phyloP scores from a whole-genome alignment of 2,797 vertebrate species.

The Anisognathus igniventris region DNA sequence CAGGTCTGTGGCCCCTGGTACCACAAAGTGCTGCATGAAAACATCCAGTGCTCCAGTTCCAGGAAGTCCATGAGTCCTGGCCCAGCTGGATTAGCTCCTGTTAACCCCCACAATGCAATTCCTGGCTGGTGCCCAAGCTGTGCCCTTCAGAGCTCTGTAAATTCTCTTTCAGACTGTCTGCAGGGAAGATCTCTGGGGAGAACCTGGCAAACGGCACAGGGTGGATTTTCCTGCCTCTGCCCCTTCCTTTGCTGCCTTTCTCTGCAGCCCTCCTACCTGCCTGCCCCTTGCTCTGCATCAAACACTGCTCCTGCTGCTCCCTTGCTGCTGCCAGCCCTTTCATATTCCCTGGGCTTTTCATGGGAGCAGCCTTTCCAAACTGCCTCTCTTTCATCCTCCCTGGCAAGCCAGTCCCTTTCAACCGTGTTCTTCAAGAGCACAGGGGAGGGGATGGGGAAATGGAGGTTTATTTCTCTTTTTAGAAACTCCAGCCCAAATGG shows the following conservation, averaged over 20 bases:
- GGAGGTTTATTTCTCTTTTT: background rate
- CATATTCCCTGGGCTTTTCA: background rate
- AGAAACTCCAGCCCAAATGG: background rate
- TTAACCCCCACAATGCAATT: fast-evolving
- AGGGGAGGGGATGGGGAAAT: background rate
- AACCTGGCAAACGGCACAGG: background rate
- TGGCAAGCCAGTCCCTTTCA: background rate
- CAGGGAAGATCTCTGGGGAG: background rate
- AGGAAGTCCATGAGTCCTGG: background rate
- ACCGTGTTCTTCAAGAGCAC: background rate
- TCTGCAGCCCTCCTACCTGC: background rate
- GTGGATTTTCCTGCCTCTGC: background rate
- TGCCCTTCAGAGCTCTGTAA: background rate
- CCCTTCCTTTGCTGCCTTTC: background rate
- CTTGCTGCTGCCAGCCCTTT: background rate
- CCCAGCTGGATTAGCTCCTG: background rate
- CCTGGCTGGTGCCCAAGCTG: background rate
- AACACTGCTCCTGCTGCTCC: background rate
- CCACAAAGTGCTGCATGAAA: background rate
- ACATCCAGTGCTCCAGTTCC: background rate
- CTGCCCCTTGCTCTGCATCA: background rate
- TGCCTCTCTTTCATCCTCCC: background rate
- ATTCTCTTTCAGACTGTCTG: background rate
- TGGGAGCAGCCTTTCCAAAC: background rate
- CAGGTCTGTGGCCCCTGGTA: background rate